A percentile compares a stretch with the other conserved stretches of the same genome.
These are phyloP conservation scores for Choloepus didactylus DNA, from an alignment of 2,797 vertebrate species.

Conservation along the genomic window DNA sequence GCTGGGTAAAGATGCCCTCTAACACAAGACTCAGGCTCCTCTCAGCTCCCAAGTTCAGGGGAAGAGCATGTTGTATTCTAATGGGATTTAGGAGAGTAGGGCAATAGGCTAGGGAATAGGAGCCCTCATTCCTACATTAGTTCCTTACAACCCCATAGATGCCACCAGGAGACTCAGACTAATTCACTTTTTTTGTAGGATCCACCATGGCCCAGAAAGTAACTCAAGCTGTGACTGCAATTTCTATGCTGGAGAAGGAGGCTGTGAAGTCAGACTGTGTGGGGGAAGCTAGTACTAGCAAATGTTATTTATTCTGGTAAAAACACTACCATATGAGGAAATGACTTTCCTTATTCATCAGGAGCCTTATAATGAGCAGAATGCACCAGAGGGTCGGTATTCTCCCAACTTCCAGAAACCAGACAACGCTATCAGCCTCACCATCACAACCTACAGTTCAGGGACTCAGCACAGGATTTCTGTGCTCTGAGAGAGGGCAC, in stretches of 20 bases:
- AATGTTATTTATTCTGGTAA: conserved; percentile 76
- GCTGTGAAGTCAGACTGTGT: conserved; percentile 69
- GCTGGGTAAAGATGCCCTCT: conserved; percentile 33
- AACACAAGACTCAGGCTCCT: background rate
- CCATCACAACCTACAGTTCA: background rate
- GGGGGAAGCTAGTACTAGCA: conserved; percentile 3
- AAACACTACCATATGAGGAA: conserved; percentile 65
- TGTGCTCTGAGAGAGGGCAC: conserved; percentile 64
- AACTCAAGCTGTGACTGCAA: conserved; percentile 30
- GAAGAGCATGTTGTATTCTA: background rate
- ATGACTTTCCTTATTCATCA: conserved; percentile 64
- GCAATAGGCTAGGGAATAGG: background rate
- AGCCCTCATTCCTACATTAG: background rate
- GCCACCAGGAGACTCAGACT: background rate
- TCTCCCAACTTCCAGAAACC: conserved; percentile 59
- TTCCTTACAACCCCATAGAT: background rate
- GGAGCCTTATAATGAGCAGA: conserved; percentile 17
- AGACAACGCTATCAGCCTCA: conserved; percentile 46
- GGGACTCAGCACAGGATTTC: conserved; percentile 71
- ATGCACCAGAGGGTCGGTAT: background rate
- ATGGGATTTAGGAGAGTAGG: background rate
- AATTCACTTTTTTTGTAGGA: background rate
- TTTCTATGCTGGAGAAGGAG: conserved; percentile 64
- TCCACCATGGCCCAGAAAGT: conserved; percentile 56
- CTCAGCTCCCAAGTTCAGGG: background rate